Evolutionary conservation across 2,888 invertebrate species (phyloP), one percentile per base, ranked within the genome.

Genomic region (Tetranychus piercei): DNA sequence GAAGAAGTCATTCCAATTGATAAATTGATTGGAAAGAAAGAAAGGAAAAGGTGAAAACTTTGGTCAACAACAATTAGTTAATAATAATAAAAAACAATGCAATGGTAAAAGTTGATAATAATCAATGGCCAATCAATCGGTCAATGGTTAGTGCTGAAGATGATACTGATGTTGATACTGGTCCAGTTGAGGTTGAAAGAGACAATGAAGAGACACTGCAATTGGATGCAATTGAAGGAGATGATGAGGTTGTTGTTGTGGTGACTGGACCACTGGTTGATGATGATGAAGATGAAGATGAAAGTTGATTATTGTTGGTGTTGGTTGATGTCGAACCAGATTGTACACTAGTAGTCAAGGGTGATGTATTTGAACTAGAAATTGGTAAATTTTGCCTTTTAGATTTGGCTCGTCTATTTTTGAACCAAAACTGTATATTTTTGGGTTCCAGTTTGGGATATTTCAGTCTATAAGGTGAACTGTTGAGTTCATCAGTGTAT

Each of bases 391-490:
- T 92, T 81, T 96, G 86, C 76, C 97, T 87, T 85, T 99, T 99
- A 83, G 94, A 94, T 84, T 99, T 99, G 79, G 99, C 99, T 76
- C 99, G 87, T 70, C 97, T 89, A 82, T 99, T 99, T 83, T 96
- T 96, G 84, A 96, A 99, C 99, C 99, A 99, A 83, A 99, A 94
- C 84, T 99, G 97, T 79, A 99, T 96, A 82, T 99, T 99, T 85
- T 97, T 97, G 70, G 96, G 94, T 83, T 97, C 97, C 77, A 99
- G 86, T n/a, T 93, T 89, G 1, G 97, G 99, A 83, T 97, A 99
- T 84, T 97, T 96, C 84, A 95, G 95, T 65, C 78, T 44, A 73
- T 81, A 79, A 69, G 80, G 80, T 6, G 81, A 80, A 67, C 79
- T 80, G 77, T 83, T 83, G 7, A 83, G 78, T 75, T 80, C 80